Base-by-base conservation (phyloP, 2,797 vertebrate genomes). In the Threskiornis aethiopicus region DNA sequence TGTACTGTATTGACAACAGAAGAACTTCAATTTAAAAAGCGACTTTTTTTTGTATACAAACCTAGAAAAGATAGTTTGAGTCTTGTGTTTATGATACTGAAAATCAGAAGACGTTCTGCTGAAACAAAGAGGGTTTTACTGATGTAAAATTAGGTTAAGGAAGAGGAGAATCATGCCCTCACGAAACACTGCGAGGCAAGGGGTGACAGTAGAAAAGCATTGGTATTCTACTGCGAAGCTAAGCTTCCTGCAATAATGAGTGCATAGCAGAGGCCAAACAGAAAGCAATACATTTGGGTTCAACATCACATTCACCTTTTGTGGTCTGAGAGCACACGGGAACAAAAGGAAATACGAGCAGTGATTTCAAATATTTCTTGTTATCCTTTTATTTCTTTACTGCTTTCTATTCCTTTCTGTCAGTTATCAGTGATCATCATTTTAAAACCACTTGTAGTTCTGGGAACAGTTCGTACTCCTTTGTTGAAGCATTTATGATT, bases 1-100 rank as follows among this genome's bases (percentile, higher is more conserved):
- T 98, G 29, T 51, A 96, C 97, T 98, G 92, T 98, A 97, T 98
- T 98, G 97, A 94, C 98, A 96, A 96, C 94, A 97, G 96, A 98
- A 97, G 90, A 92, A 47, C 9, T 11, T 65, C 11, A 61, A 11
- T 21, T 86, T 61, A 26, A 70, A 78, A 86, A 55, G 4, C 2
- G 2, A 18, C 61, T 5, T 64, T 61, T 47, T 49, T n/a, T 58
- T 49, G 4, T 22, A n/a, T 59, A 61, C n/a, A 89, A 57, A 62
- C 37, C 35, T 39, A 17, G 77, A 47, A 84, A 71, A 19, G 20
- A 49, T 51, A 15, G 4, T 21, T 51, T 81, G 15, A 69, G 91
- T 65, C 39, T 35, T 75, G 18, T n/a, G 35, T 64, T 90, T 67
- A 11, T 54, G 49, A n/a, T 80, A 16, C 41, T n/a, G 26, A 73